Conservation (phyloP, 2,888 invertebrate genomes). For the Apocheima hispidaria region DNA sequence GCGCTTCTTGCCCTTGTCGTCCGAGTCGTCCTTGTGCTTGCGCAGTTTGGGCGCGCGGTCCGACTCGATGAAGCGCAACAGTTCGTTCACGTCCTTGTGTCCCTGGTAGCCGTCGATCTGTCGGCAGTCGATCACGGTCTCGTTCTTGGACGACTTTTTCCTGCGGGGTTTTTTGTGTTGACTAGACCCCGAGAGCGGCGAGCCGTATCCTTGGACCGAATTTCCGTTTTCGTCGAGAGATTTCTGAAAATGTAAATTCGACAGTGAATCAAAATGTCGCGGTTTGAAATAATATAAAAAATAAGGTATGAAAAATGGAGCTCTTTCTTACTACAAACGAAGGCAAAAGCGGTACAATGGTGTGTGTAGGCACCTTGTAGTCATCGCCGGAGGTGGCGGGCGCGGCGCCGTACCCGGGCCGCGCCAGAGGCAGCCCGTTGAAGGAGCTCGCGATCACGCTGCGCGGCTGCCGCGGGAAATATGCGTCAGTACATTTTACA, state of each 20-base stretch:
- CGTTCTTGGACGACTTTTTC: slow-evolving; percentile 87
- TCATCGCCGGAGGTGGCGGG: slow-evolving; percentile 64
- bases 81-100: slow-evolving; percentile 91
- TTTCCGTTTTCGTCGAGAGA: slow-evolving; percentile 94
- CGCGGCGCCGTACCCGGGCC: slow-evolving; percentile 67
- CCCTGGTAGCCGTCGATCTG: slow-evolving; percentile 92
- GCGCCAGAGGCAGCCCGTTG: slow-evolving; percentile 74
- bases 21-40: slow-evolving; percentile 75
- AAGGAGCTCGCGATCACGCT: slow-evolving; percentile 70
- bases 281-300: background rate
- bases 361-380: slow-evolving; percentile 64
- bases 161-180: slow-evolving; percentile 85
- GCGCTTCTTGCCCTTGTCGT: slow-evolving; percentile 82
- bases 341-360: slow-evolving; percentile 48
- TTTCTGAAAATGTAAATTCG: slow-evolving; percentile 81
- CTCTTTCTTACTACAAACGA: slow-evolving; percentile 31
- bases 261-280: slow-evolving; percentile 35
- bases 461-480: slow-evolving; percentile 65
- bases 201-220: slow-evolving; percentile 87
- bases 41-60: slow-evolving; percentile 73
- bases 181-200: slow-evolving; percentile 77
- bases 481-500: slow-evolving; percentile 29
- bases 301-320: slow-evolving; percentile 35
- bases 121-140: slow-evolving; percentile 85
- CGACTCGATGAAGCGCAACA: slow-evolving; percentile 92